phyloP scores from a whole-genome alignment of 1,140 invertebrate genomes.

The Phymorhynchus buccinoides region DNA sequence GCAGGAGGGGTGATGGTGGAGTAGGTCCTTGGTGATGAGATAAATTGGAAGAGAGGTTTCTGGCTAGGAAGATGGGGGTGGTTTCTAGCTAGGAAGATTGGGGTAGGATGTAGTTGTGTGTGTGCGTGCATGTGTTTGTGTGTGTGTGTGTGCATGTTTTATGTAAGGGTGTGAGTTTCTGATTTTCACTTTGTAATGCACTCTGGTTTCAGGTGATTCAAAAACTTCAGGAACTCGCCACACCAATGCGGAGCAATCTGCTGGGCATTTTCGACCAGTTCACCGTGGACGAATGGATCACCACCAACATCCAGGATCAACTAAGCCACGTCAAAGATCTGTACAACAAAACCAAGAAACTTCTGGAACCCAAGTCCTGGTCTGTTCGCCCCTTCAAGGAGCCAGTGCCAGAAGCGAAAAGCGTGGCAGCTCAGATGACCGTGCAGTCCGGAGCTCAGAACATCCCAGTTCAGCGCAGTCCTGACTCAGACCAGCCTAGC shows the following conservation, averaged over 20 bases:
- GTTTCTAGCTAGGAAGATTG: too few species aligned
- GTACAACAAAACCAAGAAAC: conserved; percentile 18
- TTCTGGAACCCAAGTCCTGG: conserved; percentile 37
- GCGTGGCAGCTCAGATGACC: not conserved
- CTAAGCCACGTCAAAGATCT: conserved; percentile 26
- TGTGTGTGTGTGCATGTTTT: too few species aligned
- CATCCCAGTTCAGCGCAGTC: not conserved
- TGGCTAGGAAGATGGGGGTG: not conserved
- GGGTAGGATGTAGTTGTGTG: too few species aligned
- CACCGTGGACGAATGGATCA: conserved; percentile 48
- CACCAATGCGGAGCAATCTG: not conserved
- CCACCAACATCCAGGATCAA: conserved; percentile 39
- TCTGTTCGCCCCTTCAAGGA: not conserved
- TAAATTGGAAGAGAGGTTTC: not conserved
- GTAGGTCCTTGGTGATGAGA: not conserved
- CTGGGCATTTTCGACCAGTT: conserved; percentile 26
- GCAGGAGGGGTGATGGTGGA: too few species aligned
- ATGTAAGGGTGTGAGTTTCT: too few species aligned
- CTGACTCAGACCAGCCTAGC: not conserved
- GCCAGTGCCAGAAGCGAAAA: not conserved
- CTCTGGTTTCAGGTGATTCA: not conserved
- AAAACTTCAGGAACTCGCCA: not conserved
- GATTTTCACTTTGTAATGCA: too few species aligned
- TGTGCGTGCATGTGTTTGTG: too few species aligned
- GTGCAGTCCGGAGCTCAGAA: not conserved